Evolutionary conservation across 2,888 invertebrate genomes (phyloP).

Genomic region (Xestia ashworthii): DNA sequence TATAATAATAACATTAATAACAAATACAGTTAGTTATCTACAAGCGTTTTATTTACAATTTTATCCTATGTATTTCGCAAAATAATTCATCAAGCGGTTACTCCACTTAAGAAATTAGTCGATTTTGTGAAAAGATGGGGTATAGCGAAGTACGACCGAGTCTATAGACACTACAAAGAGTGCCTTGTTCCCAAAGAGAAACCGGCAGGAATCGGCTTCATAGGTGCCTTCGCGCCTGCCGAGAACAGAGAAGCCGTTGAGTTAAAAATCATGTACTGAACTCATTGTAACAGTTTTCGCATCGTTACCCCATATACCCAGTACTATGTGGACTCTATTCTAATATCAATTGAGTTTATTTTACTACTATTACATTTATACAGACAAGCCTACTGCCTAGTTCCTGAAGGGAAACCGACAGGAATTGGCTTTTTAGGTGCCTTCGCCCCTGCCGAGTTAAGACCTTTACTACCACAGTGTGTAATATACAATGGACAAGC

Average conservation of each 20-base stretch:
- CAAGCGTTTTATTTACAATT: constrained; percentile 58
- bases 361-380: no score
- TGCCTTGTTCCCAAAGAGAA: no score
- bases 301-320: no score
- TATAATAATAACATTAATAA: constrained; percentile 54
- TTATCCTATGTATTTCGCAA: constrained; percentile 9
- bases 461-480: background rate
- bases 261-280: no score
- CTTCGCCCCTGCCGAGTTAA: background rate
- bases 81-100: background rate
- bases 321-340: no score
- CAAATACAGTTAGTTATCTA: constrained; percentile 49
- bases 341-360: no score
- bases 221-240: background rate
- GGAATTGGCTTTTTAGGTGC: no score
- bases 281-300: no score
- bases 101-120: background rate
- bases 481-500: background rate
- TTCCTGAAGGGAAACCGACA: no score
- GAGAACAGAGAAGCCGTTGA: background rate
- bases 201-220: no score
- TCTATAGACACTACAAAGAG: no score
- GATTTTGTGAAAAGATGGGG: background rate
- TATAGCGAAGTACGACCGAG: background rate
- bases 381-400: no score